Evolutionary conservation across 2,113 vertebrate genomes (phyloP).

Genomic region (Pachypanchax playfairii): DNA sequence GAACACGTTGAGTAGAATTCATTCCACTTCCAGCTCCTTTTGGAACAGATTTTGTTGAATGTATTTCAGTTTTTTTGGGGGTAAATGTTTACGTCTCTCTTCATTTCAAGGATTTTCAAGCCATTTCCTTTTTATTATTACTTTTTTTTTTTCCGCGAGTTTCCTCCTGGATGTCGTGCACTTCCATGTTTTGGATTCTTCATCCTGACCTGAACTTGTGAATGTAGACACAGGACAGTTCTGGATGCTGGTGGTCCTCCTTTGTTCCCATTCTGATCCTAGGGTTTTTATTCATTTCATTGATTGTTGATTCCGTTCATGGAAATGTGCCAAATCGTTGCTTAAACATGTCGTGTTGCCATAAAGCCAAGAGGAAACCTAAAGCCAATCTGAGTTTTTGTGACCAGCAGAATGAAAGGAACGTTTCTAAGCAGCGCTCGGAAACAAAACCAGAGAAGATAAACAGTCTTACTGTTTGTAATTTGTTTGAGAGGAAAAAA

Average conservation of each 20-base stretch:
- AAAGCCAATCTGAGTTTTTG: background rate
- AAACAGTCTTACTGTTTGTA: conserved; percentile 1
- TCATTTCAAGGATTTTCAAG: too few species aligned
- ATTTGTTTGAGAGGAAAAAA: too few species aligned
- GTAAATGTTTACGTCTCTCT: too few species aligned
- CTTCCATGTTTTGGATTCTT: background rate
- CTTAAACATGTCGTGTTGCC: background rate
- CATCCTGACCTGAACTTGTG: background rate
- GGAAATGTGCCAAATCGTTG: background rate
- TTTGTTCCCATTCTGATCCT: background rate
- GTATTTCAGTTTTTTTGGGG: too few species aligned
- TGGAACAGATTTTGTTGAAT: too few species aligned
- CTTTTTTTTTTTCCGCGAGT: too few species aligned
- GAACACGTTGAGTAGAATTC: too few species aligned
- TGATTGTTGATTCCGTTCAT: background rate
- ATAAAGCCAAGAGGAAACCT: background rate
- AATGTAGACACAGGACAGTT: too few species aligned
- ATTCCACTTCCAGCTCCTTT: too few species aligned
- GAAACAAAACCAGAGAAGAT: background rate
- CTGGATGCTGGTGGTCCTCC: background rate
- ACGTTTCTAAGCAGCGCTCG: background rate
- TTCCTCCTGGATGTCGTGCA: background rate
- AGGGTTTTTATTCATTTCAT: background rate
- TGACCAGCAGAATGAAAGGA: background rate
- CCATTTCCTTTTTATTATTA: too few species aligned